Evolutionary conservation across 2,888 invertebrate genomes (phyloP).

Genomic region (Meghimatium bilineatum): DNA sequence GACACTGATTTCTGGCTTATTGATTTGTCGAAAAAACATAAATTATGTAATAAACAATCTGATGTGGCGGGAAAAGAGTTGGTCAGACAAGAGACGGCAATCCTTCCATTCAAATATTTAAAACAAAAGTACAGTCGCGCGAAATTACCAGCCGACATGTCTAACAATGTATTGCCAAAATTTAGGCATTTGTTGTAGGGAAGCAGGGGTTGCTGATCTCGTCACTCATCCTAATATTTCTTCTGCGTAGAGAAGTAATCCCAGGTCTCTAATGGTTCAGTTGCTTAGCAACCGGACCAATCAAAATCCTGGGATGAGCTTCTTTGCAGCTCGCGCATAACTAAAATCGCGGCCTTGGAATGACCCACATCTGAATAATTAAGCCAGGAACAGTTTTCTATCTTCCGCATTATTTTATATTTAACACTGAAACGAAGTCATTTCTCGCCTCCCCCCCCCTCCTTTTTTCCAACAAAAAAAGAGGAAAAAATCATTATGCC

Average conservation of each 20-base stretch:
- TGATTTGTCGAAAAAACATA: neutral
- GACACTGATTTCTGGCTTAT: neutral
- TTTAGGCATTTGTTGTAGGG: neutral
- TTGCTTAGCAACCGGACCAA: constrained; percentile 44
- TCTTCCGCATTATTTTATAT: neutral
- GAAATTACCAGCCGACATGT: neutral
- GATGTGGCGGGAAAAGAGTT: neutral
- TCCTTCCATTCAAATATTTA: neutral
- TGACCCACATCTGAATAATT: constrained; percentile 43
- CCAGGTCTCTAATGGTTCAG: constrained; percentile 37
- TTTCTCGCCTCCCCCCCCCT: neutral
- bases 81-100: neutral
- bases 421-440: neutral
- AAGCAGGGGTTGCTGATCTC: neutral
- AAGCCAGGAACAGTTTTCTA: constrained; percentile 10
- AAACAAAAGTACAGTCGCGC: neutral
- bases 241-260: constrained; percentile 34
- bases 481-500: constrained; percentile 27
- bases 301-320: constrained; percentile 39
- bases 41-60: neutral
- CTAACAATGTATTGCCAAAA: neutral
- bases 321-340: constrained; percentile 36
- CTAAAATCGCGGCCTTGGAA: constrained; percentile 20
- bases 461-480: neutral
- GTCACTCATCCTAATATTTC: constrained; percentile 11